Evolutionary conservation across 2,888 invertebrate genomes (phyloP).

Genomic region (Ennomos quercinarius): DNA sequence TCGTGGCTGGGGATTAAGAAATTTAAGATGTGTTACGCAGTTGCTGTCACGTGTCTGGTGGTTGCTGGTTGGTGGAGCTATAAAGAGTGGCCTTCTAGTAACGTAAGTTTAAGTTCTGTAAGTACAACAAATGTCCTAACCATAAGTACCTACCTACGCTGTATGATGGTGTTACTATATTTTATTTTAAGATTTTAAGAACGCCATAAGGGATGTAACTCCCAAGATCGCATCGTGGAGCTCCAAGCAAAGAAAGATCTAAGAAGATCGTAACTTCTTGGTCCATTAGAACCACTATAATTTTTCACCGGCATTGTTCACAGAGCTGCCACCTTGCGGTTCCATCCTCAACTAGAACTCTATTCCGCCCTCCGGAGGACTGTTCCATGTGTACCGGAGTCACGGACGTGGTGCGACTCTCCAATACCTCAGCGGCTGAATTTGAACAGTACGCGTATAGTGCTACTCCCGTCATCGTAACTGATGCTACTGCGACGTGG

Average conservation of each 20-base stretch:
- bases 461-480: conserved; percentile 93
- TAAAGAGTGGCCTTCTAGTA: conserved; percentile 48
- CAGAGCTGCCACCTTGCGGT: conserved; percentile 66
- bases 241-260: too few species aligned
- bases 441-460: conserved; percentile 93
- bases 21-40: conserved; percentile 23
- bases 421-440: conserved; percentile 87
- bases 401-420: conserved; percentile 86
- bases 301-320: neutral
- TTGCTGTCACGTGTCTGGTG: conserved; percentile 37
- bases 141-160: too few species aligned
- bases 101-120: conserved; percentile 44
- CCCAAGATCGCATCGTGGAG: too few species aligned
- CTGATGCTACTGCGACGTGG: conserved; percentile 94
- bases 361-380: conserved; percentile 92
- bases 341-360: conserved; percentile 62
- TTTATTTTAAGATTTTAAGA: too few species aligned
- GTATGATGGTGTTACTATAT: too few species aligned
- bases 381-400: conserved; percentile 92
- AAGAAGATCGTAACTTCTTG: too few species aligned
- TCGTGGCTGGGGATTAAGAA: conserved; percentile 9
- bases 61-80: conserved; percentile 50
- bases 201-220: too few species aligned
- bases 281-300: too few species aligned
- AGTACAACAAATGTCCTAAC: too few species aligned